Conservation (phyloP, 2,113 vertebrate genomes). For the Chionomys nivalis region DNA sequence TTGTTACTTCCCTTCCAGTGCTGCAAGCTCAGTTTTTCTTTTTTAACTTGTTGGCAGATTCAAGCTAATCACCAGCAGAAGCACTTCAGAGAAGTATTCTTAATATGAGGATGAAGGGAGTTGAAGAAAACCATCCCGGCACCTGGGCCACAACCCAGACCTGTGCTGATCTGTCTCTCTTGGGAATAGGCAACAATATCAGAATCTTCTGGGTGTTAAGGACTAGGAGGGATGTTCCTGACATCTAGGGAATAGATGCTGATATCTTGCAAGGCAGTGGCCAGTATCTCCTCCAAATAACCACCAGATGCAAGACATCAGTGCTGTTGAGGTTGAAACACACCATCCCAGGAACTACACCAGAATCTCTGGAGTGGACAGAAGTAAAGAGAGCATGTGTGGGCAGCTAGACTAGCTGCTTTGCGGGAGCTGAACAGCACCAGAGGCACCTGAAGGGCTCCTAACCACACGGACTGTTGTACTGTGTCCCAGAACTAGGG, state of each 20-base stretch:
- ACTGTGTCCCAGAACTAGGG: neutral
- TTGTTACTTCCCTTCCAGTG: neutral
- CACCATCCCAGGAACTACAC: neutral
- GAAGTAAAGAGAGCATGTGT: neutral
- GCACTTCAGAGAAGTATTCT: neutral
- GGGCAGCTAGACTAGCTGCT: neutral
- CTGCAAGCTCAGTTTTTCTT: neutral
- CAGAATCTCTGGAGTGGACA: neutral
- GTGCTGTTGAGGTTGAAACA: neutral
- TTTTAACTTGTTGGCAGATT: neutral
- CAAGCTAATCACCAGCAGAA: neutral
- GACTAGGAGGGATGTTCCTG: neutral
- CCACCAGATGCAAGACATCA: neutral
- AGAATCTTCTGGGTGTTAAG: constrained; percentile 31
- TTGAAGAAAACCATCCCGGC: neutral
- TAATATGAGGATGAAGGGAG: neutral
- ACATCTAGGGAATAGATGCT: neutral
- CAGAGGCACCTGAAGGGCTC: neutral
- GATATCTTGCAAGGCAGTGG: neutral
- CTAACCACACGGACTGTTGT: neutral
- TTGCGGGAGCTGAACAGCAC: neutral
- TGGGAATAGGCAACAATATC: neutral
- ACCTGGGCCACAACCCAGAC: neutral
- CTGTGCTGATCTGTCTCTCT: neutral
- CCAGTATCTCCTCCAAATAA: neutral